These are phyloP conservation scores for Nycticorax nycticorax DNA, from an alignment of 2,113 vertebrate species.

Conservation along the genomic window DNA sequence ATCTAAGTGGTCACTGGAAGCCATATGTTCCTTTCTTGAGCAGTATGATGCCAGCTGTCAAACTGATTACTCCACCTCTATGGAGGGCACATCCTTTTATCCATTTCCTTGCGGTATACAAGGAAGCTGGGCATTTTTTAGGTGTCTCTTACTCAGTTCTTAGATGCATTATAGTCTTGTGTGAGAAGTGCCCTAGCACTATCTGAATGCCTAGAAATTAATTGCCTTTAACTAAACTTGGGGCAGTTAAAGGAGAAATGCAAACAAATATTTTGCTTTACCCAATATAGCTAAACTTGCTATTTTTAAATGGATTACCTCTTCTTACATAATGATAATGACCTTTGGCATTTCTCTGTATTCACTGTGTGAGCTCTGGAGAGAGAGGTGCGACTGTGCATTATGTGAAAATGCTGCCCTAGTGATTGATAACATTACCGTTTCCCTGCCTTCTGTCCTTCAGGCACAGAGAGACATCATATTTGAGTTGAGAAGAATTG, in stretches of 20 bases:
- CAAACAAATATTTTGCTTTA: not conserved
- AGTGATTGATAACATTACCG: not conserved
- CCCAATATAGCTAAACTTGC: not conserved
- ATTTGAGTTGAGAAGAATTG: constrained; percentile 94
- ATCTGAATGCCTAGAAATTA: not conserved
- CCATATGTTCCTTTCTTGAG: not conserved
- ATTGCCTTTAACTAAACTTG: not conserved
- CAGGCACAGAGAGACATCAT: constrained; percentile 95
- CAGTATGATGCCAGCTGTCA: not conserved
- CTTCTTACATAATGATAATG: not conserved
- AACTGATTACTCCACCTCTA: not conserved
- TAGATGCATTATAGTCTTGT: not conserved
- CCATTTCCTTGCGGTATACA: not conserved
- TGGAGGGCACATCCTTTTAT: not conserved
- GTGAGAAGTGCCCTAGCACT: not conserved
- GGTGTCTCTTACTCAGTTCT: not conserved
- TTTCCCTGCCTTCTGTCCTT: not conserved
- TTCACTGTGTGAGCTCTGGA: not conserved
- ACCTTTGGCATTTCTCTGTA: not conserved
- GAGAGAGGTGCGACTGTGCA: not conserved
- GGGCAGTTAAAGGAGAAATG: not conserved
- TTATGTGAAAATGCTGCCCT: not conserved
- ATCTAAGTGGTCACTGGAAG: not conserved
- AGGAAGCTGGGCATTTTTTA: not conserved
- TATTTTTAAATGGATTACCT: not conserved